Conservation (phyloP, 2,888 invertebrate species). For the Pyrrhosoma nymphula region DNA sequence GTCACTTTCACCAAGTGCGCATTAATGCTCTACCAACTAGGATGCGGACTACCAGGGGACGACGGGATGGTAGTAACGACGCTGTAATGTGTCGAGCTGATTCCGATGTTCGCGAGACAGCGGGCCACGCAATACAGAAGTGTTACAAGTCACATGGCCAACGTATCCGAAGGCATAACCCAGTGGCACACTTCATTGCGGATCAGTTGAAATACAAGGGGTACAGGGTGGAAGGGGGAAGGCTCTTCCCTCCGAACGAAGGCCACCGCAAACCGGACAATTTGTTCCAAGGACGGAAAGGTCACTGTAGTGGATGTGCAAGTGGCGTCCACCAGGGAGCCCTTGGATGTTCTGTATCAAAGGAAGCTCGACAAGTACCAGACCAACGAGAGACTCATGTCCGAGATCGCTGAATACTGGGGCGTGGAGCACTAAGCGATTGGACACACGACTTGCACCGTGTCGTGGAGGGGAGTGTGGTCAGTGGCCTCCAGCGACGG, state of each 20-base stretch:
- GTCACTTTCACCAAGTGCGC: conserved; percentile 73
- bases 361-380: background rate
- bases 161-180: conserved; percentile 74
- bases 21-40: conserved; percentile 75
- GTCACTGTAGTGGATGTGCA: background rate
- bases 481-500: background rate
- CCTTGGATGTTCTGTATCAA: background rate
- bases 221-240: background rate
- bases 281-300: background rate
- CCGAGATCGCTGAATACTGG: background rate
- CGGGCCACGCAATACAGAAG: conserved; percentile 74
- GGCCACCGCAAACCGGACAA: background rate
- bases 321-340: background rate
- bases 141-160: conserved; percentile 70
- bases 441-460: background rate
- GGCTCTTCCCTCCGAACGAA: background rate
- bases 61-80: conserved; percentile 68
- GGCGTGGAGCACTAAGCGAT: background rate
- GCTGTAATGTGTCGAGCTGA: conserved; percentile 73
- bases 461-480: conserved; percentile 29
- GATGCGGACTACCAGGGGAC: conserved; percentile 73
- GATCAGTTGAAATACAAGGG: background rate
- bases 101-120: conserved; percentile 75
- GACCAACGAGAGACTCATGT: background rate
- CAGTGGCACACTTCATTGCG: background rate